Conservation (phyloP, 2,888 invertebrate genomes). For the Leucania comma region DNA sequence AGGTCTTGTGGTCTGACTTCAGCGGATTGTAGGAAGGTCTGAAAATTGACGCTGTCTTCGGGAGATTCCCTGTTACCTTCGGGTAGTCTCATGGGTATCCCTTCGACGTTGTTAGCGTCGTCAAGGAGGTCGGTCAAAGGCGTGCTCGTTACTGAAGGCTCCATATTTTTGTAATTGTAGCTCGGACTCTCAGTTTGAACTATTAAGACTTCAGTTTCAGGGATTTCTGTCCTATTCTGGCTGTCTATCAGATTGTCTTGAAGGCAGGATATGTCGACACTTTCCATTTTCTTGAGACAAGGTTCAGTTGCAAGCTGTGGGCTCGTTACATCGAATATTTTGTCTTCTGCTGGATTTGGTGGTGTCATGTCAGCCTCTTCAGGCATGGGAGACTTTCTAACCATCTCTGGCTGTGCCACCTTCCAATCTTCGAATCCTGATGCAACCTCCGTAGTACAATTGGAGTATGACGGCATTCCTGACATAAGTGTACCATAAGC, state of each 20-base stretch:
- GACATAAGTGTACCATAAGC: constrained; percentile 85
- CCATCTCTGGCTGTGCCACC: constrained; percentile 81
- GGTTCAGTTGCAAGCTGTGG: constrained; percentile 75
- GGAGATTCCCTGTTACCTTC: constrained; percentile 61
- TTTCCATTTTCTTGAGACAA: constrained; percentile 82
- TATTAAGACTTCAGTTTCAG: constrained; percentile 61
- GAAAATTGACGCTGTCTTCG: constrained; percentile 72
- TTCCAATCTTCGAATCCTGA: constrained; percentile 83
- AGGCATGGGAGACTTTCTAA: constrained; percentile 79
- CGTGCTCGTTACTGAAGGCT: constrained; percentile 83
- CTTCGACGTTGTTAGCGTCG: constrained; percentile 66
- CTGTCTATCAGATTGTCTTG: constrained; percentile 74
- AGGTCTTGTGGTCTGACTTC: constrained; percentile 82
- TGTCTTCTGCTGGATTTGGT: constrained; percentile 66
- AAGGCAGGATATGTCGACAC: constrained; percentile 83
- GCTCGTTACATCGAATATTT: constrained; percentile 64
- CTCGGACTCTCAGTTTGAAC: constrained; percentile 74
- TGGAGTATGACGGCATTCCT: constrained; percentile 83
- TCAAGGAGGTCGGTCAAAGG: constrained; percentile 71
- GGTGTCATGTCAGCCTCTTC: constrained; percentile 73
- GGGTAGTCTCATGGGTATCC: constrained; percentile 75
- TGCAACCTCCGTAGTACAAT: constrained; percentile 81
- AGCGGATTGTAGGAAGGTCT: constrained; percentile 78
- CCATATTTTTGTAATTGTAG: constrained; percentile 77
- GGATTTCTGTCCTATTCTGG: constrained; percentile 64